Conservation (phyloP, 1,140 invertebrate species). For the Lepidotrigona ventralis region DNA sequence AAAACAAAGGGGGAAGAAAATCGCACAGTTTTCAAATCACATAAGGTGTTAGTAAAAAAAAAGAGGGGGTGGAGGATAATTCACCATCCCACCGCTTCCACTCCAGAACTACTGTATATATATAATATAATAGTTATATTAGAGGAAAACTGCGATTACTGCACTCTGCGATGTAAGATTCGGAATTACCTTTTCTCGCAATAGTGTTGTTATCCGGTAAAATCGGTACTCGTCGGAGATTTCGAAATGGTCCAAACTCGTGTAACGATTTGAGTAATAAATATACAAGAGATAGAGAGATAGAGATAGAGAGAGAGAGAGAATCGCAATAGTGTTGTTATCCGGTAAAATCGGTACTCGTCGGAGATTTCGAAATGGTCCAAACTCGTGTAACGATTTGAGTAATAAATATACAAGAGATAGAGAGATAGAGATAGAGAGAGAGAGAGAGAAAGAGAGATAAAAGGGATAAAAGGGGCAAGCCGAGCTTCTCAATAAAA, state of each 20-base stretch:
- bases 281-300: background rate
- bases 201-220: constrained; percentile 19
- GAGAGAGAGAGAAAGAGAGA: too few relatives aligned
- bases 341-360: constrained; percentile 14
- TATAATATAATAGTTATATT: constrained; percentile 1
- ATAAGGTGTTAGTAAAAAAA: background rate
- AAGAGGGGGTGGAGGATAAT: background rate
- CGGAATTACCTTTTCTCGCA: constrained; percentile 31
- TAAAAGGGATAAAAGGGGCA: background rate
- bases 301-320: too few relatives aligned
- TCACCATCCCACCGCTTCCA: constrained; percentile 19
- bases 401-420: background rate
- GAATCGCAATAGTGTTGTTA: constrained; percentile 22
- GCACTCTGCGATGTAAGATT: constrained; percentile 15
- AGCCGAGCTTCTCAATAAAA: constrained; percentile 15
- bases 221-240: constrained; percentile 10
- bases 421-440: too few relatives aligned
- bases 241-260: constrained; percentile 22
- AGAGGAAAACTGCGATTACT: constrained; percentile 30
- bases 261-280: constrained; percentile 8
- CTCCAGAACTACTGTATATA: constrained; percentile 2
- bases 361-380: constrained; percentile 8
- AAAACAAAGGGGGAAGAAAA: background rate
- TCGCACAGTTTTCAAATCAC: background rate
- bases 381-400: constrained; percentile 17